phyloP scores from a whole-genome alignment of 2,113 vertebrate genomes.

The Chaenocephalus aceratus region DNA sequence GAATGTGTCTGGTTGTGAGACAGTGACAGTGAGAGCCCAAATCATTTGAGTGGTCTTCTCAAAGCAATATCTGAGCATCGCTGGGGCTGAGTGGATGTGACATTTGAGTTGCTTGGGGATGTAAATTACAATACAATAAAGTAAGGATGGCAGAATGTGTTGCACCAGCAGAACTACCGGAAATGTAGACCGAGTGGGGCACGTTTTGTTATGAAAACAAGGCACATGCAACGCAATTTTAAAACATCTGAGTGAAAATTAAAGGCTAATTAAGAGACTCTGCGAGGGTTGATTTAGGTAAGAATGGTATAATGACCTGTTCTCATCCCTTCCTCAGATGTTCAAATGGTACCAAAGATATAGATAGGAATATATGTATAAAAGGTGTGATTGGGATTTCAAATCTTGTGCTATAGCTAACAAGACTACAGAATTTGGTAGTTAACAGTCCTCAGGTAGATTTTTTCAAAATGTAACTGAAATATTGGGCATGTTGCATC shows the following conservation, averaged over 20 bases:
- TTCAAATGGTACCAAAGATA: neutral
- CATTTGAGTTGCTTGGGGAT: slow-evolving; percentile 43
- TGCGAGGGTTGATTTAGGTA: neutral
- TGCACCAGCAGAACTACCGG: slow-evolving; percentile 1
- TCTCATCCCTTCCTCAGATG: neutral
- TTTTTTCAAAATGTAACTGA: neutral
- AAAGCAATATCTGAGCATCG: slow-evolving; percentile 33
- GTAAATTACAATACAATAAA: slow-evolving; percentile 35
- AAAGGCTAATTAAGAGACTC: neutral
- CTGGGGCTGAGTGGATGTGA: slow-evolving; percentile 41
- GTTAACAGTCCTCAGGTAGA: neutral
- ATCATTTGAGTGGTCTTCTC: slow-evolving; percentile 54
- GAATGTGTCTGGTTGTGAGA: slow-evolving; percentile 36
- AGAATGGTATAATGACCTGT: neutral
- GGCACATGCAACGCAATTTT: neutral
- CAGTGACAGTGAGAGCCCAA: slow-evolving; percentile 31
- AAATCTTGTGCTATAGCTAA: neutral
- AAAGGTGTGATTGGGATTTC: neutral
- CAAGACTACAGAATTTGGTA: neutral
- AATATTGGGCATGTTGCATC: neutral
- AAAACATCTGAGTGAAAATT: neutral
- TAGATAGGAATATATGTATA: neutral
- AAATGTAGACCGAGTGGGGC: slow-evolving; percentile 8
- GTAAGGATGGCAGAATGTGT: slow-evolving; percentile 11
- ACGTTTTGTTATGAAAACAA: slow-evolving; percentile 27